Base-by-base conservation (phyloP, 2,888 invertebrate genomes). In the Xylophagus ater region DNA sequence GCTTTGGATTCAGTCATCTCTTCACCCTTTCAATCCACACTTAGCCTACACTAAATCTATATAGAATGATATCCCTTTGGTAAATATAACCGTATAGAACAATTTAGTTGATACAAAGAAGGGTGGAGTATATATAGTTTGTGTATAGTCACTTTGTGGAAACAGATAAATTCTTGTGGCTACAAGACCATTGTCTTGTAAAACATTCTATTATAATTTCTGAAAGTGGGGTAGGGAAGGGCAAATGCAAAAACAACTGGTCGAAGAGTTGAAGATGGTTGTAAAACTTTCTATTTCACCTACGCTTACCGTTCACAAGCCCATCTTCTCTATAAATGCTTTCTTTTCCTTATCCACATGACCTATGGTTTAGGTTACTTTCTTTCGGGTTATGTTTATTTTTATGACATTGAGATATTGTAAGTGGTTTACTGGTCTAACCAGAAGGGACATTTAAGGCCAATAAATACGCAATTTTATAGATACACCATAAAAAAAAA, bases 401-500 rank as follows among this genome's bases (percentile, higher is more conserved):
- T 26, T 18, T 14, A 31, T 17, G 9, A 17, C 17, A 10, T 31
- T 17, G 9, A 17, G 25, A 44, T 44, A 44, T 44, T 44, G 38
- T 44, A 44, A 44, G 44, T 44, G 44, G 44, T 41, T 44, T 44
- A 44, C 38, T 41, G 41, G 36, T 32, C 41, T 39, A 35, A 39
- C 38, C 38, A 32, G 40, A 44, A 47, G 47, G 43, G 47, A 48
- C 47, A 47, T 51, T 51, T 49, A 51, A 51, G 48, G 46, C 51
- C 47, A 51, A 51, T 51, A 51, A 51, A 51, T 49, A 49, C 47
- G 47, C 51, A 48, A 49, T 51, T 51, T 51, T 51, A 51, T 51
- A 51, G 51, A 51, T 51, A 47, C 43, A 14, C 42, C 30, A 40
- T 35, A 40, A 31, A 40, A 34, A 40, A 35, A 31, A 35, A 25